Evolutionary conservation across 2,888 invertebrate species (phyloP).

Genomic region (Latrodectus elegans): DNA sequence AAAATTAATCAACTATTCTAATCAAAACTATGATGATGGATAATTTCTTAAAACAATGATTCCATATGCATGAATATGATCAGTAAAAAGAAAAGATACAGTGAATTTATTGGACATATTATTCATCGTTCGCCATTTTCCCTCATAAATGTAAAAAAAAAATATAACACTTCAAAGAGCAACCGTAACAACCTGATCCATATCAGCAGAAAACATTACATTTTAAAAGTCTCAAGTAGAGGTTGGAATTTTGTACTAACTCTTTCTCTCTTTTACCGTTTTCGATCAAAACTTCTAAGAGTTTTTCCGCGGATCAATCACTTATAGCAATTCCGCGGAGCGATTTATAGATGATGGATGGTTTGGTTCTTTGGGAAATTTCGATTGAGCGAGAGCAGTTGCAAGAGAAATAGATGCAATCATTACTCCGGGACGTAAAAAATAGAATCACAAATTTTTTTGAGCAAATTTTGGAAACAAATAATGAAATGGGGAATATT

Average conservation of each 20-base stretch:
- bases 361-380: slow-evolving; percentile 6
- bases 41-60: no score
- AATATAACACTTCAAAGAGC: background rate
- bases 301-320: slow-evolving; percentile 26
- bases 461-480: background rate
- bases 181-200: background rate
- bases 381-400: background rate
- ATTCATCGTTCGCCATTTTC: no score
- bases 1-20: no score
- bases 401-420: background rate
- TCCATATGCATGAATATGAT: no score
- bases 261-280: background rate
- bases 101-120: no score
- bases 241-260: background rate
- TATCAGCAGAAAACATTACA: background rate
- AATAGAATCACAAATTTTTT: background rate
- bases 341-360: slow-evolving; percentile 33
- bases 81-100: no score
- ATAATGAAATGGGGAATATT: background rate
- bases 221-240: background rate
- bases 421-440: background rate
- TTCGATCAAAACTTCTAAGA: background rate
- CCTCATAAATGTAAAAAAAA: no score
- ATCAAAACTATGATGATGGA: no score
- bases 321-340: slow-evolving; percentile 16